Base-by-base conservation (phyloP, 2,888 invertebrate genomes). In the Copidosoma aretas region DNA sequence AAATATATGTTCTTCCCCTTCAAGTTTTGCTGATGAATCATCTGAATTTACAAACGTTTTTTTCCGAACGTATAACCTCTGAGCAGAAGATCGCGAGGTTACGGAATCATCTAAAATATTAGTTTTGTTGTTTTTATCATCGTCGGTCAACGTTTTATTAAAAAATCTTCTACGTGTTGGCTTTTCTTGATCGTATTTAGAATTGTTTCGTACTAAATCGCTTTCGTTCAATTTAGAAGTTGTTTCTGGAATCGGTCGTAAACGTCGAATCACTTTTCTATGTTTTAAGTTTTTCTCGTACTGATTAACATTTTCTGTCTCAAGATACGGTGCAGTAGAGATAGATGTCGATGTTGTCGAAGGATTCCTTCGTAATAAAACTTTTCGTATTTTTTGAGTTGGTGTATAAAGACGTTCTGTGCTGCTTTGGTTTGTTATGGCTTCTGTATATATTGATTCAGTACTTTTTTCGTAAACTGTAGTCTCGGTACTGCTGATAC, bases 251-350 rank as follows among this genome's bases (percentile, higher is more conserved):
- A 73, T 62, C 0, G 79, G 77, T 41, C 81, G 76, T 39, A 82
- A 59, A 12, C 81, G 78, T 71, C 77, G 77, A 21, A 81, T 69
- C 39, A 82, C 70, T 73, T 80, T 82, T 22, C 79, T 77, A 60
- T 76, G 76, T 24, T 79, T 76, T 19, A 10, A n/a, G 56, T 64
- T 62, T 53, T 58, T 8, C 39, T 60, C 25, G 57, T 56, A 46
- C 14, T 58, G 25, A 19, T 49, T 61, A 10, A 58, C 46, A 32
- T 73, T 68, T 53, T 71, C 58, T 22, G 60, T 60, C 15, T 73
- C 46, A 21, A 59, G 32, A 32, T 5, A 32, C 8, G 32, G 32
- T 8, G 8, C 32, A 8, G 8, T 32, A 32, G 32, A 32, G 43
- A 4, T 46, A 14, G 17, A 14, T 15, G 12, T 46, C 3, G 69